These are phyloP conservation scores for Epinotia bilunana DNA, from an alignment of 2,888 invertebrate genomes.

Conservation along the genomic window DNA sequence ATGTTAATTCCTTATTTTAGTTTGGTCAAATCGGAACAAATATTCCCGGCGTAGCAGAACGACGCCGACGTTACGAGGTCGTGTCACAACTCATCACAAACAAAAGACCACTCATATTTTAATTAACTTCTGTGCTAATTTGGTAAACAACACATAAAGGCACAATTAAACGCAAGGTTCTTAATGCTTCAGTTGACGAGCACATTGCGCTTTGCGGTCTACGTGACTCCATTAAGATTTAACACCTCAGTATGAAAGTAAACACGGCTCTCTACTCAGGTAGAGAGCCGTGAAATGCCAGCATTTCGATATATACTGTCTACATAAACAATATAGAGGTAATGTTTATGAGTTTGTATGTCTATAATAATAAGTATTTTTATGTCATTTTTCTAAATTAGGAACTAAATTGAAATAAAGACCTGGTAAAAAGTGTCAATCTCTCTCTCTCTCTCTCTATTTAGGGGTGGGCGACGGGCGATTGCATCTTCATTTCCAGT, in stretches of 20 bases:
- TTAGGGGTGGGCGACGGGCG: too few relatives aligned
- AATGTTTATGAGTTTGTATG: too few relatives aligned
- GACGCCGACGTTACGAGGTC: slow-evolving; percentile 25
- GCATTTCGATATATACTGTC: too few relatives aligned
- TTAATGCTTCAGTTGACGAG: slow-evolving; percentile 9
- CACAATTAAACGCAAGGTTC: slow-evolving; percentile 26
- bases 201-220: slow-evolving; percentile 19
- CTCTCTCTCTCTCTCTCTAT: too few relatives aligned
- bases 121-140: slow-evolving; percentile 37
- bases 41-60: background rate
- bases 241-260: background rate
- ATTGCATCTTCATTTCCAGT: too few relatives aligned
- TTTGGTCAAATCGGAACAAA: background rate
- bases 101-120: slow-evolving; percentile 34
- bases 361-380: too few relatives aligned
- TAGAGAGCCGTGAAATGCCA: too few relatives aligned
- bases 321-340: too few relatives aligned
- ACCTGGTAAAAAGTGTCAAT: too few relatives aligned
- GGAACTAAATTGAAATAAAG: too few relatives aligned
- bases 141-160: slow-evolving; percentile 11
- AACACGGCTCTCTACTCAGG: background rate
- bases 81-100: slow-evolving; percentile 24
- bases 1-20: background rate
- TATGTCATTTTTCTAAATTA: too few relatives aligned
- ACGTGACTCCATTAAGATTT: slow-evolving; percentile 20